Percentiles rank a stretch among this genome's conserved stretches.
phyloP scores from a whole-genome alignment of 2,797 vertebrate genomes.

The Macropodus opercularis region DNA sequence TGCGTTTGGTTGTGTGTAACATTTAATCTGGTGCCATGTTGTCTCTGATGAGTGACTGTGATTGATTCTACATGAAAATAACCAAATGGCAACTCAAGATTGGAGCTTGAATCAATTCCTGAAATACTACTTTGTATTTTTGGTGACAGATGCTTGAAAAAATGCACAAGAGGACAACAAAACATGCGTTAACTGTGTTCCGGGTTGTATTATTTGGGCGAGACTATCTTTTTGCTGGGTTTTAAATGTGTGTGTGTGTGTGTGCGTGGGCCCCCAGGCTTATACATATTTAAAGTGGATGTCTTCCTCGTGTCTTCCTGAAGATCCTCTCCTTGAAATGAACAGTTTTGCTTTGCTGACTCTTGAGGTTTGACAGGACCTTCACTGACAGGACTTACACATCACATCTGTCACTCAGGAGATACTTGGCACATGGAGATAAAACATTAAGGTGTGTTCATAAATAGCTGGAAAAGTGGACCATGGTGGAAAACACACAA shows the following conservation, averaged over 20 bases:
- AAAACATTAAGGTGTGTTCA: not conserved
- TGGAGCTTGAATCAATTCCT: not conserved
- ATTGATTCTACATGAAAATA: not conserved
- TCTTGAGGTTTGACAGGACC: slow-evolving; percentile 54
- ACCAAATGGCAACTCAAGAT: not conserved
- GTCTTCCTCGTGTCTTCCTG: slow-evolving; percentile 60
- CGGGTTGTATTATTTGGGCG: slow-evolving; percentile 36
- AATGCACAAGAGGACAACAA: not conserved
- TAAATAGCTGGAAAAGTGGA: not conserved
- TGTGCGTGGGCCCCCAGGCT: slow-evolving; percentile 31
- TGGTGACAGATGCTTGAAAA: slow-evolving; percentile 3
- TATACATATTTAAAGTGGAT: slow-evolving; percentile 71
- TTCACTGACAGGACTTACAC: slow-evolving; percentile 40
- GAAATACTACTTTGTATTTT: slow-evolving; percentile 1
- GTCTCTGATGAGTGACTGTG: too few relatives aligned
- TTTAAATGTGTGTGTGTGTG: slow-evolving; percentile 15
- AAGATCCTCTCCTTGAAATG: slow-evolving; percentile 48
- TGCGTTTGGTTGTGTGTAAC: too few relatives aligned
- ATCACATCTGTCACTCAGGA: slow-evolving; percentile 20
- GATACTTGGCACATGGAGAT: slow-evolving; percentile 14
- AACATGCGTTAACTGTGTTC: slow-evolving; percentile 29
- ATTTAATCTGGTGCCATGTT: too few relatives aligned
- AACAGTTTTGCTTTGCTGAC: slow-evolving; percentile 61
- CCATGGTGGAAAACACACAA: not conserved
- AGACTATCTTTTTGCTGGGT: slow-evolving; percentile 36